A percentile compares a stretch with the other conserved stretches of the same genome.
These are phyloP conservation scores for Thera obeliscata DNA, from an alignment of 2,888 invertebrate genomes.

Conservation along the genomic window DNA sequence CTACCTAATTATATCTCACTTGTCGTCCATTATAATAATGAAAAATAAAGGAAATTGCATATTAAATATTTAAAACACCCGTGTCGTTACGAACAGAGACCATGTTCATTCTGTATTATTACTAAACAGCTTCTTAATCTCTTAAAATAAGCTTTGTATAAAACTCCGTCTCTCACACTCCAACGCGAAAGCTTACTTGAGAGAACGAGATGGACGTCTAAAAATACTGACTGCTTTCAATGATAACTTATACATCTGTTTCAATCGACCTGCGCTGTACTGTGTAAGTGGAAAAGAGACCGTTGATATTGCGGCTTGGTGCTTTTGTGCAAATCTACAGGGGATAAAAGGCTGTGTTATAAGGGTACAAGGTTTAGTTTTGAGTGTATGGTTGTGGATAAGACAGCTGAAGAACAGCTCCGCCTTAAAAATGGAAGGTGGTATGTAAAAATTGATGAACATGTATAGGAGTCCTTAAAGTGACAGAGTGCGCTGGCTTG, in stretches of 20 bases:
- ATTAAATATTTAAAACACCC: constrained; percentile 81
- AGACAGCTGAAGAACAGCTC: constrained; percentile 78
- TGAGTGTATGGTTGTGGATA: constrained; percentile 43
- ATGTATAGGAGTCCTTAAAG: constrained; percentile 84
- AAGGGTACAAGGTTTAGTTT: constrained; percentile 33
- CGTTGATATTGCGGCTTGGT: constrained; percentile 62
- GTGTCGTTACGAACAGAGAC: constrained; percentile 76
- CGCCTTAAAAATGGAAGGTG: constrained; percentile 85
- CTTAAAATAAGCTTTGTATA: constrained; percentile 53
- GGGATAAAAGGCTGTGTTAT: constrained; percentile 39
- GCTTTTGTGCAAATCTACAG: constrained; percentile 47
- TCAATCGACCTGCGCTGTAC: constrained; percentile 59
- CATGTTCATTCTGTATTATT: constrained; percentile 80
- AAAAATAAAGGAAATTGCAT: constrained; percentile 80
- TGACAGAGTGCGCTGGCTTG: constrained; percentile 84
- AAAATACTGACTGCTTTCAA: constrained; percentile 45
- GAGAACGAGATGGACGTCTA: constrained; percentile 55
- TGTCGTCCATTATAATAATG: constrained; percentile 67
- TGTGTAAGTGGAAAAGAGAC: constrained; percentile 68
- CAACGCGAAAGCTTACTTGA: constrained; percentile 47
- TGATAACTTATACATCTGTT: constrained; percentile 56
- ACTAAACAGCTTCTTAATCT: constrained; percentile 81
- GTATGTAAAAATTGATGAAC: constrained; percentile 85
- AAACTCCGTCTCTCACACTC: constrained; percentile 61
- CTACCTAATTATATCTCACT: constrained; percentile 66